These are phyloP conservation scores for Oreochromis spilurus DNA, from an alignment of 2,113 vertebrate species.

Conservation along the genomic window DNA sequence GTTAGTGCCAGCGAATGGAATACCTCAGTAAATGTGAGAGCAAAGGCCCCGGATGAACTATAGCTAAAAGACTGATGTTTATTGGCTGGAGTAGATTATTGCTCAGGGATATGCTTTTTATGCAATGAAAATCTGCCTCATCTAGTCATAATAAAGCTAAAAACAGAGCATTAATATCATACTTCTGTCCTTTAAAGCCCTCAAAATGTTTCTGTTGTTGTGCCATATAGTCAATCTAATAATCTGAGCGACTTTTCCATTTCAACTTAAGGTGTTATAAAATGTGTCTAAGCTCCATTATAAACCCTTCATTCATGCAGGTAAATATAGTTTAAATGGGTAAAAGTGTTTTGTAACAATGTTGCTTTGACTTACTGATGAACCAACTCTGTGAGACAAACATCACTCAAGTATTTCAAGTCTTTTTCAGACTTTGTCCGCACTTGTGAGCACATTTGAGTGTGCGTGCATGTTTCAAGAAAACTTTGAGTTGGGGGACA, in stretches of 20 bases:
- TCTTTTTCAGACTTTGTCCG: neutral
- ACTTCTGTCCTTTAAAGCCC: neutral
- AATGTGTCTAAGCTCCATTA: neutral
- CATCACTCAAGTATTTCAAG: neutral
- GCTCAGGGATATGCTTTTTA: neutral
- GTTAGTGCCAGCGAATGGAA: neutral
- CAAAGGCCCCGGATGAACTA: conserved; percentile 20
- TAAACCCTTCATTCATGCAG: neutral
- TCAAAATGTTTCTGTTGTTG: neutral
- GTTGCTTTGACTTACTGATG: neutral
- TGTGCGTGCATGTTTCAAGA: neutral
- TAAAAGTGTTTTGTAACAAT: neutral
- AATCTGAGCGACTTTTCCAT: neutral
- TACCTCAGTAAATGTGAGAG: neutral
- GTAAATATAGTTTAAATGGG: neutral
- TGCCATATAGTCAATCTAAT: neutral
- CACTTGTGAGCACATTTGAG: neutral
- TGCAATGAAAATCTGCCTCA: conserved; percentile 8
- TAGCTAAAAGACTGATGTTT: conserved; percentile 16
- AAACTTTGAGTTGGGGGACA: neutral
- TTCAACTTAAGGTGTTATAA: neutral
- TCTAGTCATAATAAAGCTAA: neutral
- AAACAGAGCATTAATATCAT: neutral
- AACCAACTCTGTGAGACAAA: neutral
- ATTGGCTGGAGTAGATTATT: conserved; percentile 5